Conservation (phyloP, 2,797 vertebrate genomes). For the Natrix natrix region DNA sequence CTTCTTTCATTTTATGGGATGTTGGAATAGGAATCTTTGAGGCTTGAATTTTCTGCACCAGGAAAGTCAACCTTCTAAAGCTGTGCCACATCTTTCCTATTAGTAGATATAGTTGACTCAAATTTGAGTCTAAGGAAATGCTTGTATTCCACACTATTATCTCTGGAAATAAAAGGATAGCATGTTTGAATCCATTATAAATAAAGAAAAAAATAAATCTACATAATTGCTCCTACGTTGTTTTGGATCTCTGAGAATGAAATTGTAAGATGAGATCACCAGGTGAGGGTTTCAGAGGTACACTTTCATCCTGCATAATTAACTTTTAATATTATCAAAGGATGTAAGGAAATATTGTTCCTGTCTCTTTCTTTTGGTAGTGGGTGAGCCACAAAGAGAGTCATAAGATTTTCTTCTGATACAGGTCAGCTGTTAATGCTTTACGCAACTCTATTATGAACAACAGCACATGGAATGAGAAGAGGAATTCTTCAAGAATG, state of each 20-base stretch:
- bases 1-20: not conserved
- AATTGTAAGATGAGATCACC: not conserved
- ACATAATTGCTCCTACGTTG: not conserved
- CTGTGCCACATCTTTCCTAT: not conserved
- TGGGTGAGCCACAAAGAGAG: not conserved
- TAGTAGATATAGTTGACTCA: not conserved
- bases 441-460: conserved; percentile 52
- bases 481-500: not conserved
- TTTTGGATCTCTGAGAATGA: not conserved
- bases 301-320: not conserved
- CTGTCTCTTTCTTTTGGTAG: not conserved
- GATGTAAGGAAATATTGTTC: not conserved
- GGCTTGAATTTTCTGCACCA: not conserved
- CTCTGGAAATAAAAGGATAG: not conserved
- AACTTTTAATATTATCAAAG: not conserved
- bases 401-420: not conserved
- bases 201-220: not conserved
- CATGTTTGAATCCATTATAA: not conserved
- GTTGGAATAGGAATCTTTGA: not conserved
- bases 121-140: not conserved
- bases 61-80: not conserved
- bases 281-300: not conserved
- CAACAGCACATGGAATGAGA: not conserved
- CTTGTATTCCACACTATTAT: not conserved
- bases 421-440: conserved; percentile 57